Base-by-base conservation (phyloP, 2,797 vertebrate species). In the Hyperoplus lanceolatus region DNA sequence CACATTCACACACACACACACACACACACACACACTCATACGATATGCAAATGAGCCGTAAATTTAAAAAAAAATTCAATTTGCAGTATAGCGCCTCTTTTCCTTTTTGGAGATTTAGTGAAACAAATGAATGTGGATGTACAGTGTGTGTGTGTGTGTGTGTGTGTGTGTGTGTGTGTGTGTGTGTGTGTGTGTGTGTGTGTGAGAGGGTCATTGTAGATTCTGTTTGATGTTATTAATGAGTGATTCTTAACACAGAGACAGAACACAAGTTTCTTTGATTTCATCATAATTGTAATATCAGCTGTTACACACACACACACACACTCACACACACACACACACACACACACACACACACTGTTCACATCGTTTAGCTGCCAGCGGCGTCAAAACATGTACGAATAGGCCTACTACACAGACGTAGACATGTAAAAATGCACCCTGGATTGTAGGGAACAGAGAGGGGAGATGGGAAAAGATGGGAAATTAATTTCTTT, bases 141-240 rank as follows among this genome's bases (percentile, higher is more conserved):
- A 72, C 85, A 64, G 84, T 69, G 29, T 29, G 29, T 29, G 21
- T 21, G 21, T 21, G 21, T 21, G 21, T 21, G 21, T 21, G 21
- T 29, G 29, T 29, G 29, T 29, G 29, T 29, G 29, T 29, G 2
- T 29, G 29, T 29, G 29, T 29, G 29, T 29, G 1, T 29, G 29
- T 29, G 29, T 29, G 29, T 29, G 29, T 29, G 29, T 29, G 29
- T 29, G 29, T 29, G 29, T 29, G 29, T 29, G 29, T 29, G 29
- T 29, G 29, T 29, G 29, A 29, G 29, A 29, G 29, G 70, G 67
- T 57, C 67, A 83, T 87, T 45, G 73, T 18, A 46, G 80, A 92
- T 94, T 91, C 90, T 88, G 87, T 94, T 92, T 94, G 89, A 94
- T 90, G 87, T 85, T 87, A 87, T 93, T 92, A 94, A 94, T 91